These are phyloP conservation scores for Melanargia galathea DNA, from an alignment of 2,888 invertebrate genomes.

Conservation along the genomic window DNA sequence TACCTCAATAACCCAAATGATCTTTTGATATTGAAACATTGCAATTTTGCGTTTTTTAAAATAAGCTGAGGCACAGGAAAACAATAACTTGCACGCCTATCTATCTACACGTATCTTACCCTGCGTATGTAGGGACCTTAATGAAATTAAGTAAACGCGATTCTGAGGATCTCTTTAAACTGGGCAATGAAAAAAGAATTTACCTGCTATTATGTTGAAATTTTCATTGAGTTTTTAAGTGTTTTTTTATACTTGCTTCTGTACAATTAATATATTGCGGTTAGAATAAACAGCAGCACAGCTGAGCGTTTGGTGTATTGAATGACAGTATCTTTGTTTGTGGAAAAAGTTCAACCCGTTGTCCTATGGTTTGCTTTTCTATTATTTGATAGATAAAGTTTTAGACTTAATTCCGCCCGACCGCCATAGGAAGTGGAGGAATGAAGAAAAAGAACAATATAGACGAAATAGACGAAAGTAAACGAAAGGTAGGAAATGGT, in stretches of 20 bases:
- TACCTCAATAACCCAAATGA: no score
- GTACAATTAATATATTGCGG: constrained; percentile 66
- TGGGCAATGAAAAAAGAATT: constrained; percentile 44
- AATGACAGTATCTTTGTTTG: constrained; percentile 61
- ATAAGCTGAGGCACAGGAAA: no score
- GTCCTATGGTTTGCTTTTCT: constrained; percentile 18
- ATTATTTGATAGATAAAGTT: constrained; percentile 5
- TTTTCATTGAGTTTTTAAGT: constrained; percentile 57
- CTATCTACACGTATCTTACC: not conserved
- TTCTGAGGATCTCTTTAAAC: constrained; percentile 40
- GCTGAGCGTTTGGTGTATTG: constrained; percentile 58
- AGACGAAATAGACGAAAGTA: constrained; percentile 11
- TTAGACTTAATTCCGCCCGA: constrained; percentile 15
- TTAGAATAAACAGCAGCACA: constrained; percentile 53
- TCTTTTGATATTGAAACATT: no score
- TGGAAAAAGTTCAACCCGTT: constrained; percentile 33
- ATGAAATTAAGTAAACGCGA: constrained; percentile 32
- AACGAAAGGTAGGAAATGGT: not conserved
- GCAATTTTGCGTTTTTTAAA: no score
- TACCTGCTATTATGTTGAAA: constrained; percentile 64
- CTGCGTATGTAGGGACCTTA: constrained; percentile 14
- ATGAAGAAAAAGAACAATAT: not conserved
- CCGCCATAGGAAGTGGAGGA: not conserved
- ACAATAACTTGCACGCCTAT: no score
- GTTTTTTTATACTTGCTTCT: constrained; percentile 52